Conservation (phyloP, 2,888 invertebrate genomes). For the Phyllotreta cruciferae region DNA sequence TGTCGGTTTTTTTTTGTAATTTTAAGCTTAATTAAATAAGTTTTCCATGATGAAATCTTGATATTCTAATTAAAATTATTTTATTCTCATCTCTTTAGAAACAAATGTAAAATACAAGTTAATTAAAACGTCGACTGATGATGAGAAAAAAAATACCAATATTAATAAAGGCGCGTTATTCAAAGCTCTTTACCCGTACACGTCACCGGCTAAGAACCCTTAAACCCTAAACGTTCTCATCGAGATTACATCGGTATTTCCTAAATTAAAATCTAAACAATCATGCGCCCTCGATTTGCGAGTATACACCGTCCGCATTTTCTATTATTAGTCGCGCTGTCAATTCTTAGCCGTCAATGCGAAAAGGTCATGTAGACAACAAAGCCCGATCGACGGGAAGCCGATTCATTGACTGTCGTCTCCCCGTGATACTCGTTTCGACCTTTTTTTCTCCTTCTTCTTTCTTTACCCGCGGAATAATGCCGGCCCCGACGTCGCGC, state of each 20-base stretch:
- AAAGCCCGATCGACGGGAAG: conserved; percentile 53
- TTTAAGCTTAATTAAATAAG: too few relatives aligned
- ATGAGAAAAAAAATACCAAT: conserved; percentile 8
- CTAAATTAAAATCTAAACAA: conserved; percentile 55
- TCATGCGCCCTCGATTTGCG: conserved; percentile 49
- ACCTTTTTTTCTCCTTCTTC: conserved; percentile 48
- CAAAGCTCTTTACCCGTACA: conserved; percentile 7
- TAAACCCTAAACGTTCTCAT: conserved; percentile 50
- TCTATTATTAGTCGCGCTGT: conserved; percentile 51
- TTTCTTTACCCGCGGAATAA: conserved; percentile 31
- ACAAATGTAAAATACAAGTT: too few relatives aligned
- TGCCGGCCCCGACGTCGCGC: conserved; percentile 36
- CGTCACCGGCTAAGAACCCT: conserved; percentile 28
- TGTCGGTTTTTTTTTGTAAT: too few relatives aligned
- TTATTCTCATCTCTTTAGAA: too few relatives aligned
- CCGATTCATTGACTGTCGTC: conserved; percentile 51
- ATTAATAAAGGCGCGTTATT: conserved; percentile 13
- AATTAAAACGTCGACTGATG: too few relatives aligned
- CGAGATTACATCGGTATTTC: conserved; percentile 53
- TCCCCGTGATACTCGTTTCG: conserved; percentile 57
- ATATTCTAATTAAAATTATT: too few relatives aligned
- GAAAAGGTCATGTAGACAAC: conserved; percentile 48
- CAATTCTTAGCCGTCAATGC: conserved; percentile 57
- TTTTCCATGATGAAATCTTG: too few relatives aligned
- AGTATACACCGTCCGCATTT: conserved; percentile 44